Evolutionary conservation across 2,113 vertebrate species (phyloP).

Genomic region (Drymodes brunneopygia): DNA sequence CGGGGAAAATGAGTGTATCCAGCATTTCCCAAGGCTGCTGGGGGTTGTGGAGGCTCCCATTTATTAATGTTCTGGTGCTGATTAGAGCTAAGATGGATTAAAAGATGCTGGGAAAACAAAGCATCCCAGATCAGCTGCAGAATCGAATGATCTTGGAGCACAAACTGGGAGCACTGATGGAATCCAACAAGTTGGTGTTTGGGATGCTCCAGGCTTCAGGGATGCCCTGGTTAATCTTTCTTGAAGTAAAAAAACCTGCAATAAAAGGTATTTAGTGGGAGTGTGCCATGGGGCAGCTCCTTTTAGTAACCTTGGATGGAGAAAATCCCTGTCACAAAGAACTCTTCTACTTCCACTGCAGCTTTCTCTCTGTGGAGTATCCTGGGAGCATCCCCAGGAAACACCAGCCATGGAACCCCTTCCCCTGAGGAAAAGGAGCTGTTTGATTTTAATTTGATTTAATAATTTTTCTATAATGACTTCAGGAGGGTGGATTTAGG

Average conservation of each 20-base stretch:
- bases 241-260: not conserved
- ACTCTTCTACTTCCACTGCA: not conserved
- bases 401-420: not conserved
- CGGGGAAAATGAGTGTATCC: not conserved
- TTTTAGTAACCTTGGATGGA: not conserved
- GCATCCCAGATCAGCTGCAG: not conserved
- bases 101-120: not conserved
- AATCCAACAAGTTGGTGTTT: not conserved
- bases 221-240: rapidly evolving
- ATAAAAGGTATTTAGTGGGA: rapidly evolving
- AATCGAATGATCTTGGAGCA: not conserved
- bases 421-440: not conserved
- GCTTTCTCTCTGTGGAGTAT: not conserved
- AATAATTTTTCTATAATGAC: rapidly evolving
- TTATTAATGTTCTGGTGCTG: not conserved
- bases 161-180: not conserved
- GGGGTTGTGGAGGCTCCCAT: not conserved
- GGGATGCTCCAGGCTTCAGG: not conserved
- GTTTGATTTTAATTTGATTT: not conserved
- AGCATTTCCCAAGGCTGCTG: not conserved
- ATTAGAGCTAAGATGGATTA: not conserved
- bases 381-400: not conserved
- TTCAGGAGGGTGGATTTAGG: not conserved
- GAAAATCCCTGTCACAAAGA: not conserved
- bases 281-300: rapidly evolving